These are phyloP conservation scores for Fragum sueziense DNA, from an alignment of 2,888 invertebrate genomes.

Conservation along the genomic window DNA sequence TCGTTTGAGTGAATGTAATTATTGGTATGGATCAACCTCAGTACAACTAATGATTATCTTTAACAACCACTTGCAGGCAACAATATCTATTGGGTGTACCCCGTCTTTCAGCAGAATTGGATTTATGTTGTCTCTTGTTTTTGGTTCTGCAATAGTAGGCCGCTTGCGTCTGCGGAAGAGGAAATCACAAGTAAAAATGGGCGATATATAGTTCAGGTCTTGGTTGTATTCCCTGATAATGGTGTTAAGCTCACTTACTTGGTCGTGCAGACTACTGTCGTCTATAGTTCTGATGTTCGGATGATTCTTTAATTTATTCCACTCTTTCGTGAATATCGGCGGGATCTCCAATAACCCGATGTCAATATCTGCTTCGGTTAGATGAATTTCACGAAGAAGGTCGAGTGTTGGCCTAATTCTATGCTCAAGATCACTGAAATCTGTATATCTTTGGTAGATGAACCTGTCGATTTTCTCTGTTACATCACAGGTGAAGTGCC, in stretches of 20 bases:
- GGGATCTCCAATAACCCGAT: conserved; percentile 21
- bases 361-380: neutral
- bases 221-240: neutral
- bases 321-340: conserved; percentile 15
- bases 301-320: neutral
- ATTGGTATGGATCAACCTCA: too few relatives aligned
- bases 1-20: too few relatives aligned
- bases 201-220: neutral
- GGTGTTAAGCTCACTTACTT: too few relatives aligned
- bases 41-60: too few relatives aligned
- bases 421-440: neutral
- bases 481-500: conserved; percentile 6
- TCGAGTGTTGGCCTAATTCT: neutral
- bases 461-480: neutral
- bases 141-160: neutral
- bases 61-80: too few relatives aligned
- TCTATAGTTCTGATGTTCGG: neutral
- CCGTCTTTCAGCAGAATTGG: neutral
- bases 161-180: neutral
- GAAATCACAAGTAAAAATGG: neutral
- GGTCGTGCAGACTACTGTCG: too few relatives aligned
- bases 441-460: neutral
- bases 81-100: too few relatives aligned
- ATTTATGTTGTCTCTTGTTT: neutral
- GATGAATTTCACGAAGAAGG: neutral